Evolutionary conservation across 2,888 invertebrate species (phyloP).

Genomic region (Diabrotica balteata): DNA sequence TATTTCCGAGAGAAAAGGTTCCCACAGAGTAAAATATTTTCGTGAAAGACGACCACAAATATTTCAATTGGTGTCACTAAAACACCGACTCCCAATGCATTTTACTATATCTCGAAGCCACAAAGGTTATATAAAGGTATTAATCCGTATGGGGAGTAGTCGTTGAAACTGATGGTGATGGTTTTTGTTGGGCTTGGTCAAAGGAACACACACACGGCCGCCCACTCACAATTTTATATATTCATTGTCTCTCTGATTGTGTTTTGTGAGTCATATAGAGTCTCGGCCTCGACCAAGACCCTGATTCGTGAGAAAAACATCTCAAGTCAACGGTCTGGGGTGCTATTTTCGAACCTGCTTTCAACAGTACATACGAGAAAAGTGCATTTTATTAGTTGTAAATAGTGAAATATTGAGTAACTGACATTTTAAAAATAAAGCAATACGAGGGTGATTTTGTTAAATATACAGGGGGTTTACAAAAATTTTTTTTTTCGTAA

Average conservation of each 20-base stretch:
- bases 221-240: slow-evolving; percentile 40
- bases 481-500: too few relatives aligned
- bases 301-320: slow-evolving; percentile 24
- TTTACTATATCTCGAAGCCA: neutral
- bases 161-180: slow-evolving; percentile 35
- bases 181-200: slow-evolving; percentile 43
- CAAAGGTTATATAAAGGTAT: slow-evolving; percentile 5
- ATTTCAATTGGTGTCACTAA: neutral
- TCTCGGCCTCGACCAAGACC: slow-evolving; percentile 29
- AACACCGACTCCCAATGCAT: neutral
- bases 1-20: too few relatives aligned
- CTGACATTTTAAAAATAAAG: too few relatives aligned
- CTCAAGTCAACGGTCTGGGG: slow-evolving; percentile 20
- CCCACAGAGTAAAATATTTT: neutral
- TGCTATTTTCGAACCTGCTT: slow-evolving; percentile 16
- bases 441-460: too few relatives aligned
- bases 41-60: too few relatives aligned
- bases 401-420: neutral
- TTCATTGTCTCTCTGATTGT: slow-evolving; percentile 36
- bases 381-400: slow-evolving; percentile 4
- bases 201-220: slow-evolving; percentile 41
- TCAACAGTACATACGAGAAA: neutral
- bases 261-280: slow-evolving; percentile 36
- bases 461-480: too few relatives aligned
- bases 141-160: slow-evolving; percentile 17